phyloP scores from a whole-genome alignment of 2,113 vertebrate species.

The Phyllostomus discolor region DNA sequence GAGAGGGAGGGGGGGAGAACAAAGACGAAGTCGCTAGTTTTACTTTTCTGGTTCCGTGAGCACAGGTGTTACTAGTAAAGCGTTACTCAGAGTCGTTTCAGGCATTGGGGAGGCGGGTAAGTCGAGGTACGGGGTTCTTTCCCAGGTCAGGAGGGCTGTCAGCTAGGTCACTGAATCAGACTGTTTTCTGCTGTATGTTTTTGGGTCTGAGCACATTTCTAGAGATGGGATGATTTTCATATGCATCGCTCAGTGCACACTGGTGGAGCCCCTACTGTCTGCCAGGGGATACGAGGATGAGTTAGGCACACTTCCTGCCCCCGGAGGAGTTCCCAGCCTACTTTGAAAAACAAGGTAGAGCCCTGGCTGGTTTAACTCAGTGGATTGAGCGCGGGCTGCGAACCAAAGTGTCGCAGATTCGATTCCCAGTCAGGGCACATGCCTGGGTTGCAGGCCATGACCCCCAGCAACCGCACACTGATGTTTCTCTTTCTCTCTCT shows the following conservation, averaged over 20 bases:
- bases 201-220: slow-evolving; percentile 13
- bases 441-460: too few relatives aligned
- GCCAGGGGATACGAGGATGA: slow-evolving; percentile 24
- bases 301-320: background rate
- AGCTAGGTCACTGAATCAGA: background rate
- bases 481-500: too few relatives aligned
- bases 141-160: background rate
- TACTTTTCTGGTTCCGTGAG: background rate
- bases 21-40: background rate
- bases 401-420: too few relatives aligned
- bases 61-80: background rate
- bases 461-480: too few relatives aligned
- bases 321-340: slow-evolving; percentile 24
- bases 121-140: background rate
- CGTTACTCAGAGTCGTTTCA: too few relatives aligned
- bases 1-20: background rate
- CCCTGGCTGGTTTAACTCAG: too few relatives aligned
- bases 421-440: too few relatives aligned
- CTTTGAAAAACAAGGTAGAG: slow-evolving; percentile 32
- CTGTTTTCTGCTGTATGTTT: background rate
- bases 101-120: too few relatives aligned
- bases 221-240: slow-evolving; percentile 36
- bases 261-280: slow-evolving; percentile 32
- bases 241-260: slow-evolving; percentile 5
- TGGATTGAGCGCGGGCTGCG: too few relatives aligned